These are phyloP conservation scores for Anguilla marmorata DNA, from an alignment of 2,797 vertebrate genomes.

Conservation along the genomic window DNA sequence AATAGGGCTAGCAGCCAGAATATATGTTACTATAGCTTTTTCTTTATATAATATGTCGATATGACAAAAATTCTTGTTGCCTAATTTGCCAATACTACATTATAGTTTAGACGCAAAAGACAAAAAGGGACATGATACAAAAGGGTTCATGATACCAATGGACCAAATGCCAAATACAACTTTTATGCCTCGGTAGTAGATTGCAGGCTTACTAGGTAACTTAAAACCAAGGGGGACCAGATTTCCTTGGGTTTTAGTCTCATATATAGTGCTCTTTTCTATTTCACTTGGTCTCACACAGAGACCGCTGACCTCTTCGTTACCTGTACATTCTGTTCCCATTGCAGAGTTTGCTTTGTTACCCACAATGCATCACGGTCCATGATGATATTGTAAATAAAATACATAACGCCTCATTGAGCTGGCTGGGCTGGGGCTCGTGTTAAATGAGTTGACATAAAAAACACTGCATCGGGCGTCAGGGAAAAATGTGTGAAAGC, in stretches of 20 bases:
- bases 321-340: constrained; percentile 9
- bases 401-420: not conserved
- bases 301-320: constrained; percentile 11
- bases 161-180: no score
- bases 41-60: not conserved
- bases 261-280: not conserved
- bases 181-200: no score
- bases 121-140: not conserved
- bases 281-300: not conserved
- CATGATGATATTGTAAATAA: not conserved
- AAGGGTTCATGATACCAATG: not conserved
- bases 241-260: not conserved
- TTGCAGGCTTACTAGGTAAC: no score
- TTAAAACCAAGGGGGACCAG: not conserved
- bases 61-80: not conserved
- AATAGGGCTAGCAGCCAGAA: not conserved
- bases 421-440: not conserved
- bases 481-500: constrained; percentile 33
- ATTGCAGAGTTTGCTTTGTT: constrained; percentile 13
- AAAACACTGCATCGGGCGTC: not conserved
- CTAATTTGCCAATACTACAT: not conserved
- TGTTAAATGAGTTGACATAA: constrained; percentile 26
- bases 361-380: not conserved
- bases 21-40: not conserved
- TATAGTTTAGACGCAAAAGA: not conserved